Evolutionary conservation across 2,888 invertebrate species (phyloP), one percentile per base, ranked within the genome.

Genomic region (Dryocosmus kuriphilus): DNA sequence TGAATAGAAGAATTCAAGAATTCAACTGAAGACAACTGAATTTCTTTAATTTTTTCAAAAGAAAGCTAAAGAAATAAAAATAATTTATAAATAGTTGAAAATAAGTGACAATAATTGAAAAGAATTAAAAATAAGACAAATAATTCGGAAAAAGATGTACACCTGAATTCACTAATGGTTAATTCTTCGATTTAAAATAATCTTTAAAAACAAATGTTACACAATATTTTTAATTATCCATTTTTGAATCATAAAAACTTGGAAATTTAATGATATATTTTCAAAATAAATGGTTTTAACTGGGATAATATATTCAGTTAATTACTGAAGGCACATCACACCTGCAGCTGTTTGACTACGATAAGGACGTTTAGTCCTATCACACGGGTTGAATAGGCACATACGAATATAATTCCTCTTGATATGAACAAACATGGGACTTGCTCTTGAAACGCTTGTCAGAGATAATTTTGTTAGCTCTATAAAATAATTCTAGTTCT

Each of bases 321-420:
- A 71, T 71, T 71, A 41, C 32, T 71, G 30, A 19, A 51, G 19
- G 30, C 71, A 30, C 46, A 46, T 71, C 71, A 71, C 51, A 46
- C 30, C 14, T 30, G 30, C 27, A 51, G 51, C 71, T 71, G 71
- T 71, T 71, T 41, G 51, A 71, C 27, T n/a, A 46, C 27, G 71
- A 71, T 71, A 71, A 71, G 71, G 71, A 71, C 46, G 27, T 67
- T 41, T 27, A 46, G 71, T 30, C 30, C 46, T 71, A 71, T 71
- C 30, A 32, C 14, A 22, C n/a, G n/a, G 46, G 19, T 30, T 71
- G 71, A 51, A 30, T 51, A 71, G 30, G 51, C 30, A 3, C 46
- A 67, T 19, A n/a, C n/a, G 67, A 30, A 67, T 67, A 24, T 24
- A 27, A 63, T 51, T 51, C n/a, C 51, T 51, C 51, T 57, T 27